phyloP scores from a whole-genome alignment of 2,888 invertebrate genomes.

The Eupithecia subfuscata region DNA sequence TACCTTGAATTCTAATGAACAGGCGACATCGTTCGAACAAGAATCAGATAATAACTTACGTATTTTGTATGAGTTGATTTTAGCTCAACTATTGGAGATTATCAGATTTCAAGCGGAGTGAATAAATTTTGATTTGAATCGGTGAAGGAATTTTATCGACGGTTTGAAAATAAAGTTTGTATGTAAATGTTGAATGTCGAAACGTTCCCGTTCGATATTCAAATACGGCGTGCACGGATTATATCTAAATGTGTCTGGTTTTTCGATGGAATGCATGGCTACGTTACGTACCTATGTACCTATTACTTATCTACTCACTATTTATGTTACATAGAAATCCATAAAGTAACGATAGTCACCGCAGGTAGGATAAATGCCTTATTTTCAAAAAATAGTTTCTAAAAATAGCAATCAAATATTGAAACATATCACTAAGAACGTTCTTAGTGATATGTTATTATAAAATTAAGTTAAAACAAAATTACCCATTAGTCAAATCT shows the following conservation, averaged over 20 bases:
- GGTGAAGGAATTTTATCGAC: slow-evolving; percentile 49
- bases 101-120: slow-evolving; percentile 58
- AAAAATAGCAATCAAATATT: background rate
- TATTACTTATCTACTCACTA: slow-evolving; percentile 3
- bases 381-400: background rate
- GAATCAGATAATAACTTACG: slow-evolving; percentile 70
- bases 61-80: slow-evolving; percentile 67
- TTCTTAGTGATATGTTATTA: too few relatives aligned
- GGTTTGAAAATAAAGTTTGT: slow-evolving; percentile 44
- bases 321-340: background rate
- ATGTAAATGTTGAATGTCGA: slow-evolving; percentile 44
- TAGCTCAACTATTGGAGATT: slow-evolving; percentile 62
- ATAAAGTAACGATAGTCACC: background rate
- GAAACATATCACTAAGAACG: too few relatives aligned
- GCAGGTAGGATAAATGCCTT: background rate
- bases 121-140: slow-evolving; percentile 57
- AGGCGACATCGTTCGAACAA: slow-evolving; percentile 62
- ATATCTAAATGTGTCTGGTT: slow-evolving; percentile 34
- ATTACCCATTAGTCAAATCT: too few relatives aligned
- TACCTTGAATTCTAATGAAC: slow-evolving; percentile 58
- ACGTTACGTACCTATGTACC: slow-evolving; percentile 7
- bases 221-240: slow-evolving; percentile 43
- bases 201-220: slow-evolving; percentile 45
- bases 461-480: too few relatives aligned
- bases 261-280: slow-evolving; percentile 16